Base-by-base conservation (phyloP, 2,797 vertebrate species). In the Neosilurus hyrtlii region DNA sequence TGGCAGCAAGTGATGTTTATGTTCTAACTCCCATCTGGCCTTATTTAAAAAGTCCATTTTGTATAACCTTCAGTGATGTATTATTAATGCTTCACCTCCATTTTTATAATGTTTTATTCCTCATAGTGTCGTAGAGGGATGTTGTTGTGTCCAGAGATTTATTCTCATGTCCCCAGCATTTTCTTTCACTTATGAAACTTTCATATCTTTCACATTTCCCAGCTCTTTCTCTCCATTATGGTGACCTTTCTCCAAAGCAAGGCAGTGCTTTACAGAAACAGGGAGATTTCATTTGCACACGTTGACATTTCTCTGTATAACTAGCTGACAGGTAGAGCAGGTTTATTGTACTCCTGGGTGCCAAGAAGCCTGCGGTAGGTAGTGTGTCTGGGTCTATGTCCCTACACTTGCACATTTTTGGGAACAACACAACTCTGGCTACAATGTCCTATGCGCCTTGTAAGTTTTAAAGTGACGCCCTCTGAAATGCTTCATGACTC, bases 231-330 rank as follows among this genome's bases (percentile, higher is more conserved):
- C 68, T 73, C 79, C 24, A 61, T 82, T 81, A 87, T 86, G 82
- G 18, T 89, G 88, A 89, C 88, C 88, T 89, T 89, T 89, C 62
- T 56, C 56, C 20, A 62, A 80, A 79, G 73, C 52, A 80, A 66
- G 73, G 61, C 76, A 66, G 24, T 30, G 79, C 73, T 83, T 62
- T 63, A 78, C 83, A 72, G 76, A 81, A 72, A 57, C 78, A 16
- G 79, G 26, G 82, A 22, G 85, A 86, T 86, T 87, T 87, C 73
- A 88, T 88, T 88, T 87, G 83, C 86, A 85, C 88, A 84, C n/a
- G 74, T 66, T 87, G 88, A 84, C 88, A 89, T 87, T 87, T 89
- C 85, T 87, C 63, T 82, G 20, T 81, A 74, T 82, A 71, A 72
- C 82, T 68, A 52, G 52, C 80, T 51, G 82, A 63, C 65, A 59